Evolutionary conservation across 2,113 vertebrate genomes (phyloP).

Genomic region (Orycteropus afer): DNA sequence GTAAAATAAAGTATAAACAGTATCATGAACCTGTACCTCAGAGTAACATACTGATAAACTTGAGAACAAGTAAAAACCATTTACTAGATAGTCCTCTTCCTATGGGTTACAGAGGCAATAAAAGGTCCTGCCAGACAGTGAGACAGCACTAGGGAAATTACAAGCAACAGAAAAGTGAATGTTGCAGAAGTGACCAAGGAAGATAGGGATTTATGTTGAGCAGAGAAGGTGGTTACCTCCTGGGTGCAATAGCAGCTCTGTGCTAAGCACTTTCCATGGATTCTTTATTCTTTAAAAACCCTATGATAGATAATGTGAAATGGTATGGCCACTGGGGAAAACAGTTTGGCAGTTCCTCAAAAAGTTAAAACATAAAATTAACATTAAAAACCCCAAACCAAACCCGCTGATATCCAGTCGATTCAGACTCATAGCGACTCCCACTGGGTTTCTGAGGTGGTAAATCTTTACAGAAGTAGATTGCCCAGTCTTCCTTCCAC

Average conservation of each 20-base stretch:
- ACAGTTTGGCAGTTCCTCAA: neutral
- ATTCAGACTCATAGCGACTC: neutral
- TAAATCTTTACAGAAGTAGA: too few species aligned
- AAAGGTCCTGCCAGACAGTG: neutral
- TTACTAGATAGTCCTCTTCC: neutral
- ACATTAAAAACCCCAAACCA: too few species aligned
- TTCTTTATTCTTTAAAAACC: neutral
- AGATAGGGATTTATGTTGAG: neutral
- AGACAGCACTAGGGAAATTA: neutral
- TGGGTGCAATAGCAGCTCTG: neutral
- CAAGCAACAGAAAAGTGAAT: neutral
- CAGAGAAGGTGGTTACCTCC: neutral
- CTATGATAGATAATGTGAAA: neutral
- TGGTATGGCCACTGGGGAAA: neutral
- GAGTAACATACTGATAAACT: neutral
- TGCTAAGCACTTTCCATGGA: neutral
- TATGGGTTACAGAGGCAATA: fast-evolving
- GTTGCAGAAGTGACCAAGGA: neutral
- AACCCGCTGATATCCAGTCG: too few species aligned
- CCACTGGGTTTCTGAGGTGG: too few species aligned
- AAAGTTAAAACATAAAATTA: too few species aligned
- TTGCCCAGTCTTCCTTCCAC: too few species aligned
- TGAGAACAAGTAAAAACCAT: neutral
- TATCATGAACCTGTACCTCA: neutral
- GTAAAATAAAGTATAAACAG: neutral